phyloP scores from a whole-genome alignment of 2,888 invertebrate species.

The Brachylomia viminalis region DNA sequence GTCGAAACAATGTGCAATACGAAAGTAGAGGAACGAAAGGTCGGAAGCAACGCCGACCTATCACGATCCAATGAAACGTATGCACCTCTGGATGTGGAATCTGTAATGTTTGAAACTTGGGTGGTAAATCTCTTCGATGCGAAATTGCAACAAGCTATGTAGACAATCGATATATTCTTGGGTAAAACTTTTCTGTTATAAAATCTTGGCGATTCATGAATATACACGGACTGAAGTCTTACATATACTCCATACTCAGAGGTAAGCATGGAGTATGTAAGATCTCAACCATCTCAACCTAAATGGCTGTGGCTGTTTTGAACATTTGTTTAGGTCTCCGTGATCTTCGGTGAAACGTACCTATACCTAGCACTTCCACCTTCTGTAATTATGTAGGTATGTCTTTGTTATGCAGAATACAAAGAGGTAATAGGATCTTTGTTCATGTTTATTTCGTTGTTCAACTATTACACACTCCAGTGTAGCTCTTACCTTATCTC shows the following conservation, averaged over 20 bases:
- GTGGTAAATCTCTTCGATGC: conserved; percentile 39
- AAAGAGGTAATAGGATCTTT: neutral
- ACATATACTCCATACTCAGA: neutral
- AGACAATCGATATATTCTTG: neutral
- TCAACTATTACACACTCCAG: neutral
- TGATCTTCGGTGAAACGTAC: neutral
- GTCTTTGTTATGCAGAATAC: neutral
- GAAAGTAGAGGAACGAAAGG: conserved; percentile 65
- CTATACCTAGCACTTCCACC: neutral
- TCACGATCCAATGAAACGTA: conserved; percentile 57
- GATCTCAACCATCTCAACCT: neutral
- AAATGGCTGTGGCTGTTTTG: neutral
- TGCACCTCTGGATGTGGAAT: conserved; percentile 46
- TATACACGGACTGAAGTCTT: neutral
- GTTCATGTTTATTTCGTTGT: neutral
- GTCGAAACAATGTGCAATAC: conserved; percentile 53
- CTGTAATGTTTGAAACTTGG: conserved; percentile 36
- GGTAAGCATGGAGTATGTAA: neutral
- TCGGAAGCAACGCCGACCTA: conserved; percentile 59
- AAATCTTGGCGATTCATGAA: neutral
- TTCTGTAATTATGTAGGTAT: neutral
- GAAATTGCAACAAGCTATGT: conserved; percentile 18
- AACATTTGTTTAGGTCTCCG: neutral
- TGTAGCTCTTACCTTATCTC: neutral
- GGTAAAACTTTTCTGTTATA: neutral